Conservation (phyloP, 2,888 invertebrate genomes). For the Amphipoea lucens region DNA sequence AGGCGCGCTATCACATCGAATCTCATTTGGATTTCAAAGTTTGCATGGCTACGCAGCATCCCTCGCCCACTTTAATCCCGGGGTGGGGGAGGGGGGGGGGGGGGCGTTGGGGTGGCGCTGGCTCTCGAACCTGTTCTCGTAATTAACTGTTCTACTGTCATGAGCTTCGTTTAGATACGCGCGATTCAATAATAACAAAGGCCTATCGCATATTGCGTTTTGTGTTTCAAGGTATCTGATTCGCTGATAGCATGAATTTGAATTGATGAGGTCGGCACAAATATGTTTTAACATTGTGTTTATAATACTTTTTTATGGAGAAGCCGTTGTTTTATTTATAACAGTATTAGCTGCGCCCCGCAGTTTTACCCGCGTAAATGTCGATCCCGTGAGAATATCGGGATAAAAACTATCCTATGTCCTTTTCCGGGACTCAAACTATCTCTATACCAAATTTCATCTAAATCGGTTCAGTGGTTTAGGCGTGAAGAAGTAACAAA, state of each 20-base stretch:
- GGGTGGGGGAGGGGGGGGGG: background rate
- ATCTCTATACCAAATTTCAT: no score
- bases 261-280: background rate
- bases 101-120: slow-evolving; percentile 6
- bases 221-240: slow-evolving; percentile 16
- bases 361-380: no score
- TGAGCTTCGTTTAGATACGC: slow-evolving; percentile 36
- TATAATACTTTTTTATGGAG: no score
- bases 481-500: no score
- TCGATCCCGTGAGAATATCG: no score
- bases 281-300: background rate
- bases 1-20: slow-evolving; percentile 58
- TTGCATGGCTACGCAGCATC: slow-evolving; percentile 61
- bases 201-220: slow-evolving; percentile 14
- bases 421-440: no score
- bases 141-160: slow-evolving; percentile 56
- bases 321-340: background rate
- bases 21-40: slow-evolving; percentile 68
- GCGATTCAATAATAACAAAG: slow-evolving; percentile 41
- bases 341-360: background rate
- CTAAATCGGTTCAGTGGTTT: no score
- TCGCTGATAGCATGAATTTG: background rate
- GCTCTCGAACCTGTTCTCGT: slow-evolving; percentile 47
- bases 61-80: slow-evolving; percentile 35
- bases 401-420: no score